phyloP scores from a whole-genome alignment of 1,140 invertebrate genomes.

The Coenobita brevimanus region DNA sequence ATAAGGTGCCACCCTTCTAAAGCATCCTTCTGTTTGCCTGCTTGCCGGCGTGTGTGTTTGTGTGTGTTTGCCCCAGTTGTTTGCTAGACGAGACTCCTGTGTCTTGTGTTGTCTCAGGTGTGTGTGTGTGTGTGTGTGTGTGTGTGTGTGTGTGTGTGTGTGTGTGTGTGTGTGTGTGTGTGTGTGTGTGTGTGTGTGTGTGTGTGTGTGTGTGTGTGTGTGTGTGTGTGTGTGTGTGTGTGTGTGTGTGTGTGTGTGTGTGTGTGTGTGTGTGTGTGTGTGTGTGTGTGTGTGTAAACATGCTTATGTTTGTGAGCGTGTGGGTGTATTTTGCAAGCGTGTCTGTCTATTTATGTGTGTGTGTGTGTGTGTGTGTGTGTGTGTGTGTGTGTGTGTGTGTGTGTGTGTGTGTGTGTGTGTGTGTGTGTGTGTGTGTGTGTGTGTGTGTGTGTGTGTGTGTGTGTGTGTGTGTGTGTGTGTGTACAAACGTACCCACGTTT shows the following conservation, averaged over 20 bases:
- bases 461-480: no score
- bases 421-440: neutral
- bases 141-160: neutral
- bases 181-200: constrained; percentile 23
- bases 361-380: neutral
- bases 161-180: constrained; percentile 10
- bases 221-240: constrained; percentile 43
- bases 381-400: neutral
- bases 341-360: neutral
- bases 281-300: constrained; percentile 40
- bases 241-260: constrained; percentile 43
- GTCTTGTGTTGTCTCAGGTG: no score
- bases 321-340: neutral
- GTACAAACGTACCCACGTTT: no score
- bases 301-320: no score
- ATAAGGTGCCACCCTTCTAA: no score
- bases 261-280: constrained; percentile 40
- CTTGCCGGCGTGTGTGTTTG: no score
- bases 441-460: neutral
- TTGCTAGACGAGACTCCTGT: no score
- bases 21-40: no score
- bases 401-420: neutral
- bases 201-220: constrained; percentile 39
- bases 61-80: no score
- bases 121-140: neutral